These are phyloP conservation scores for Tiphia femorata DNA, from an alignment of 2,888 invertebrate genomes.

Conservation along the genomic window DNA sequence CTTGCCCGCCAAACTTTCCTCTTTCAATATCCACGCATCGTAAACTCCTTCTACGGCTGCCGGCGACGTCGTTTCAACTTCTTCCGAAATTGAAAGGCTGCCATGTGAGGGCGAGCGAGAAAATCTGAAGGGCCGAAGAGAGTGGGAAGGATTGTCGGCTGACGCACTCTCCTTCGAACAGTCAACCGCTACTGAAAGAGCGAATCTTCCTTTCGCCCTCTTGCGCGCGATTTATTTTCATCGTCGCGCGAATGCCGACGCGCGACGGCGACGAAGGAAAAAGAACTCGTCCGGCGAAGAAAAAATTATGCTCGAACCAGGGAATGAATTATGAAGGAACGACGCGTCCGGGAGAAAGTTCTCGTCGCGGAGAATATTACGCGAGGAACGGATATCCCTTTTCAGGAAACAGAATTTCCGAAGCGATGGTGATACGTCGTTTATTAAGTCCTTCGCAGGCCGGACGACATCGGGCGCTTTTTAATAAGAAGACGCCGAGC, in stretches of 20 bases:
- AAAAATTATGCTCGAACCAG: no score
- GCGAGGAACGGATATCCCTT: no score
- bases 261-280: not conserved
- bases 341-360: no score
- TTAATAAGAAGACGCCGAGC: no score
- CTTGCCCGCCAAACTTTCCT: conserved; percentile 33
- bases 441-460: no score
- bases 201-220: not conserved
- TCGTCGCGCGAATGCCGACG: not conserved
- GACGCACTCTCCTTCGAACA: no score
- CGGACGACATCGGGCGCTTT: no score
- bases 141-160: not conserved
- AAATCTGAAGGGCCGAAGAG: not conserved
- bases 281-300: not conserved
- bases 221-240: conserved; percentile 2
- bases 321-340: no score
- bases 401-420: no score
- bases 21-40: conserved; percentile 30
- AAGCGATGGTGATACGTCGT: no score
- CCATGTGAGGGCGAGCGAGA: not conserved
- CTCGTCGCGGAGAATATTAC: no score
- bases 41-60: conserved; percentile 19
- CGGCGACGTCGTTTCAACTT: conserved; percentile 34
- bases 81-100: conserved; percentile 32
- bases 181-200: no score